Base-by-base conservation (phyloP, 2,797 vertebrate species). In the Cossypha dichroa region DNA sequence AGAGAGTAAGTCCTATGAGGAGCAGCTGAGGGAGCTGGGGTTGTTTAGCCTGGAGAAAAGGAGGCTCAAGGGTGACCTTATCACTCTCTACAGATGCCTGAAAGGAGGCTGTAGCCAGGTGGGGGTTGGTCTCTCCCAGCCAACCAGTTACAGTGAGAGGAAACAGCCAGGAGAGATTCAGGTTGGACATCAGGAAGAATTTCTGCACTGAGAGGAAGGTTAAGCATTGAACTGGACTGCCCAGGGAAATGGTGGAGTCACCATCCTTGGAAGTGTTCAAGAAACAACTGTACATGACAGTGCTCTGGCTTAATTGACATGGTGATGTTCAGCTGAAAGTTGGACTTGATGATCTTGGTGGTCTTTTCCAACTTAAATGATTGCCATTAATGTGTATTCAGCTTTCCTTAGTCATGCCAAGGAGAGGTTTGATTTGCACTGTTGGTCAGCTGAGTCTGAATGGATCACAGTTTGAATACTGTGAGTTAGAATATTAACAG, bases 401-500 rank as follows among this genome's bases (percentile, higher is more conserved):
- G 46, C 38, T 92, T 84, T 92, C 33, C 34, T 76, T 68, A 84
- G 63, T 51, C 33, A 76, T 62, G 43, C 48, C 67, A 85, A 90
- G 34, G 46, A 78, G 43, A 23, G 16, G 11, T 58, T 94, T 69
- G 31, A 66, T 82, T 29, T 77, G 59, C 48, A 10, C 12, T 49
- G 20, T 68, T 6, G 5, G 29, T 67, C 66, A 60, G 2, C 46
- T 33, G 59, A 43, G 10, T 73, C 81, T 64, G 79, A 59, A 41
- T 6, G 40, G 70, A 45, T 91, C 63, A 85, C 51, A 59, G 75
- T 76, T 59, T 55, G 40, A 85, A 62, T 55, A 36, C 46, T 18
- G 9, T 23, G 18, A 76, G 59, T 80, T 94, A 83, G 25, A 85
- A 83, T 73, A 83, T 96, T 94, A 96, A 91, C 82, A 90, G 52